Evolutionary conservation across 1,140 invertebrate species (phyloP).

Genomic region (Heterodera schachtii): DNA sequence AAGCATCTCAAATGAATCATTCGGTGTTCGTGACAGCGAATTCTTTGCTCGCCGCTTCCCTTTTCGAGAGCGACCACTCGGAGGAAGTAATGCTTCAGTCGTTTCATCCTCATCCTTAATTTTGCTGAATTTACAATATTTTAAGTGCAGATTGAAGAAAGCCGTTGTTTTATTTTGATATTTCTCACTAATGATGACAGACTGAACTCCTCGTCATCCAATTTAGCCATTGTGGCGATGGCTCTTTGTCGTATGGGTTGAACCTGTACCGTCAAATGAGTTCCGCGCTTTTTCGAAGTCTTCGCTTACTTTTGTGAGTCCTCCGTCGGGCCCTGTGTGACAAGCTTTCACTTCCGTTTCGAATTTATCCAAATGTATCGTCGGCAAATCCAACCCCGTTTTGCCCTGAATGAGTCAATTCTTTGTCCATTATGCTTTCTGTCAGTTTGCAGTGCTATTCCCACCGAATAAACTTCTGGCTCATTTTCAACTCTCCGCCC

Average conservation of each 20-base stretch:
- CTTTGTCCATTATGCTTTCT: neutral
- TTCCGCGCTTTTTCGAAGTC: neutral
- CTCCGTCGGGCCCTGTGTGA: slow-evolving; percentile 78
- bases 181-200: slow-evolving; percentile 56
- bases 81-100: neutral
- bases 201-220: slow-evolving; percentile 62
- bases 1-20: neutral
- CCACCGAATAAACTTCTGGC: slow-evolving; percentile 60
- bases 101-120: slow-evolving; percentile 6
- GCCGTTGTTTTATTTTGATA: slow-evolving; percentile 32
- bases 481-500: slow-evolving; percentile 38
- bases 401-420: slow-evolving; percentile 16
- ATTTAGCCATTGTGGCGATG: slow-evolving; percentile 59
- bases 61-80: neutral
- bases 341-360: slow-evolving; percentile 71
- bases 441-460: slow-evolving; percentile 46
- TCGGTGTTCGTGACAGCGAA: neutral
- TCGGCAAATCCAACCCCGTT: slow-evolving; percentile 60
- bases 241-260: slow-evolving; percentile 55
- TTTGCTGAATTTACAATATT: neutral
- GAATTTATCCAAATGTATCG: slow-evolving; percentile 59
- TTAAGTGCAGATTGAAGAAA: slow-evolving; percentile 21
- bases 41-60: neutral
- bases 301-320: slow-evolving; percentile 73
- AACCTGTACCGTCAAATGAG: slow-evolving; percentile 36